phyloP scores from a whole-genome alignment of 2,113 vertebrate genomes.

The Alectura lathami region DNA sequence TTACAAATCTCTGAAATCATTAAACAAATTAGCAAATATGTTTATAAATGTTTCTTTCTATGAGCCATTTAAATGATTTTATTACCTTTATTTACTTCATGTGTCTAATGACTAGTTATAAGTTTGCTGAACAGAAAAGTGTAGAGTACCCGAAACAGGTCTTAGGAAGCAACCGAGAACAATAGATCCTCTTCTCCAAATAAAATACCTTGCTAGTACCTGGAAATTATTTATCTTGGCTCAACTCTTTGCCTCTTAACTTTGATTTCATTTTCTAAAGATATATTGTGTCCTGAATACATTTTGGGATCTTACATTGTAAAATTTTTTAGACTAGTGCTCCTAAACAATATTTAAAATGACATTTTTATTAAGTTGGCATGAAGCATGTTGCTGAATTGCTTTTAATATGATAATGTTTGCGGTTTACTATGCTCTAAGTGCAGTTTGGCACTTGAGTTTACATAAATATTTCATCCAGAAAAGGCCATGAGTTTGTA shows the following conservation, averaged over 20 bases:
- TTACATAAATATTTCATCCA: conserved; percentile 79
- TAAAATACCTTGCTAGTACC: not conserved
- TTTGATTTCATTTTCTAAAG: conserved; percentile 60
- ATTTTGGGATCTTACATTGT: conserved; percentile 35
- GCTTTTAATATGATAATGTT: conserved; percentile 78
- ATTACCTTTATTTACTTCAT: not conserved
- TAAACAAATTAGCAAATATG: not conserved
- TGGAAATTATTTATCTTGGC: not conserved
- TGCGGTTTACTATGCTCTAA: conserved; percentile 72
- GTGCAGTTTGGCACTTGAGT: conserved; percentile 71
- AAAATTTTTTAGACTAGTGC: conserved; percentile 57
- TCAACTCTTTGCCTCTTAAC: not conserved
- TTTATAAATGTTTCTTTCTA: not conserved
- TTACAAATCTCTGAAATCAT: not conserved
- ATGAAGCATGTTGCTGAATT: conserved; percentile 69
- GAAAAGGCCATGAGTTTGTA: conserved; percentile 71
- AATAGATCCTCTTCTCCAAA: not conserved
- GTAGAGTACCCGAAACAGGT: not conserved
- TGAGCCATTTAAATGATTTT: not conserved
- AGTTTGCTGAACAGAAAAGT: not conserved
- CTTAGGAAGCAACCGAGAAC: not conserved
- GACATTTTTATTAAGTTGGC: conserved; percentile 77
- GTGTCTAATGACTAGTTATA: not conserved
- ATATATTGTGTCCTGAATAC: conserved; percentile 47
- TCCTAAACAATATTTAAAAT: conserved; percentile 77